Evolutionary conservation across 2,888 invertebrate species (phyloP).

Genomic region (Nowickia ferox): DNA sequence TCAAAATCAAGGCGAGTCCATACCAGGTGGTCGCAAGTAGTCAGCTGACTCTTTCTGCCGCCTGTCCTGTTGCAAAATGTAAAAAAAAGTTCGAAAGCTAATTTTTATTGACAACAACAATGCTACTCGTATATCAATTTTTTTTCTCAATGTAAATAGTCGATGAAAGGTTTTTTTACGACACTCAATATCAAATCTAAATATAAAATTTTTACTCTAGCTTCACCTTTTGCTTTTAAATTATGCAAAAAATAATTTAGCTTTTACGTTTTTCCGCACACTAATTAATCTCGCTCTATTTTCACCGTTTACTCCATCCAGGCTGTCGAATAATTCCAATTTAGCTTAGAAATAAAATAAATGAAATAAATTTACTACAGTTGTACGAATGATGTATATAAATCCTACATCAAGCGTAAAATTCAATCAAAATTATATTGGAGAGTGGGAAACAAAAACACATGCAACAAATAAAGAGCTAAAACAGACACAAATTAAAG

Average conservation of each 20-base stretch:
- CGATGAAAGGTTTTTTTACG: too few relatives aligned
- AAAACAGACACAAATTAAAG: constrained; percentile 30
- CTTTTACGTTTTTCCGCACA: not conserved
- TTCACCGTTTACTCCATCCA: not conserved
- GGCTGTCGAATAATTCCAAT: not conserved
- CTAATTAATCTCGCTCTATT: not conserved
- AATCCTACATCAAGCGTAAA: constrained; percentile 58
- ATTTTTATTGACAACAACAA: too few relatives aligned
- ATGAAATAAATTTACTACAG: not conserved
- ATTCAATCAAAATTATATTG: constrained; percentile 57
- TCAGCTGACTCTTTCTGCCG: too few relatives aligned
- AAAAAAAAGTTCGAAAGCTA: too few relatives aligned
- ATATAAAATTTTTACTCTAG: not conserved
- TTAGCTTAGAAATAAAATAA: constrained; percentile 7
- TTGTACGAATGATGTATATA: constrained; percentile 51
- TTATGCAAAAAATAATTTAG: not conserved
- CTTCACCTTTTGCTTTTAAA: not conserved
- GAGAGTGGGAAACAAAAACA: not conserved
- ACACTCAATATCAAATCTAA: too few relatives aligned
- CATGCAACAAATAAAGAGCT: not conserved
- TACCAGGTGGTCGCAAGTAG: too few relatives aligned
- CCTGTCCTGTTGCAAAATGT: too few relatives aligned
- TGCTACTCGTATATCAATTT: too few relatives aligned
- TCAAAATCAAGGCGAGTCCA: too few relatives aligned
- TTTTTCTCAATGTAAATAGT: too few relatives aligned